Evolutionary conservation across 2,888 invertebrate species (phyloP).

Genomic region (Acronicta leporina): DNA sequence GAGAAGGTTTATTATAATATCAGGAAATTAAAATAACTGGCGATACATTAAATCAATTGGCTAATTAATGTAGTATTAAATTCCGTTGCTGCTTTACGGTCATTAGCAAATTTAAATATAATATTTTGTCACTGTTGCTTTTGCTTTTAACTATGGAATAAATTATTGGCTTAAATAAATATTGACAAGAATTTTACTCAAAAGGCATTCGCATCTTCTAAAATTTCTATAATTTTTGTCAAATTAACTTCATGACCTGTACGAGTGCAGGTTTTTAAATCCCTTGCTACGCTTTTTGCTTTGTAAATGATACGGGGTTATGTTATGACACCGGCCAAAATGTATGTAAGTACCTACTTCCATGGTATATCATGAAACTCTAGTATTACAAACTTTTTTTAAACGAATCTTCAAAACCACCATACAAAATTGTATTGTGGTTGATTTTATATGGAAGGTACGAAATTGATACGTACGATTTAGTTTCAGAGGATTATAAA

Average conservation of each 20-base stretch:
- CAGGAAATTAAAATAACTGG: neutral
- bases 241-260: neutral
- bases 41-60: conserved; percentile 31
- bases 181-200: neutral
- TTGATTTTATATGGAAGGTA: too few species aligned
- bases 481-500: too few species aligned
- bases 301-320: conserved; percentile 26
- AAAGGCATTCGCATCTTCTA: conserved; percentile 8
- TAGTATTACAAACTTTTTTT: too few species aligned
- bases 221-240: neutral
- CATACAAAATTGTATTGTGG: too few species aligned
- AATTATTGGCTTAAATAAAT: conserved; percentile 4
- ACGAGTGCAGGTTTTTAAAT: conserved; percentile 3
- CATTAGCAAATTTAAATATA: conserved; percentile 9
- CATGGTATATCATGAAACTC: too few species aligned
- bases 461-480: too few species aligned
- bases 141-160: conserved; percentile 22
- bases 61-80: conserved; percentile 38
- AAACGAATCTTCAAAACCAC: too few species aligned
- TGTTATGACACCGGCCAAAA: neutral
- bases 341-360: too few species aligned
- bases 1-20: neutral
- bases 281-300: conserved; percentile 65
- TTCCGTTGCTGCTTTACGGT: conserved; percentile 49
- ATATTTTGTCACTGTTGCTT: conserved; percentile 33